phyloP scores from a whole-genome alignment of 2,797 vertebrate species.

The Semaprochilodus insignis region DNA sequence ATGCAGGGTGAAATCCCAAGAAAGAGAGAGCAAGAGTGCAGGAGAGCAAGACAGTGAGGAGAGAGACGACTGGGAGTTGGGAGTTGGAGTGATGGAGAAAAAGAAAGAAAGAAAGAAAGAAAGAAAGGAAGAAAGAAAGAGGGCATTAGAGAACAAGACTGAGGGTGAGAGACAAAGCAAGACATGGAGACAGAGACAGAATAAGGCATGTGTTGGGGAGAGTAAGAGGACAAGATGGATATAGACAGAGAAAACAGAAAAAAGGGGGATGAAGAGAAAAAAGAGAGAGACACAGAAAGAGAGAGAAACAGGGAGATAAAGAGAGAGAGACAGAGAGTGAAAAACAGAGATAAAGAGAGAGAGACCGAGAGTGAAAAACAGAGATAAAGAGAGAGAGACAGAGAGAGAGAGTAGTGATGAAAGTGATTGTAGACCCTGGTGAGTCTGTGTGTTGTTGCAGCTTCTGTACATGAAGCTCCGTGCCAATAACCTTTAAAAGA shows the following conservation, averaged over 20 bases:
- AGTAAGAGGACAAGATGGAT: not conserved
- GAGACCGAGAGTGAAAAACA: not conserved
- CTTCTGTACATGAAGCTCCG: not conserved
- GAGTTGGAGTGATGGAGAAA: too few relatives aligned
- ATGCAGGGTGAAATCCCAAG: too few relatives aligned
- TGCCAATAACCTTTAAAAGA: conserved; percentile 21
- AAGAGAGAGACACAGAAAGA: not conserved
- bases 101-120: too few relatives aligned
- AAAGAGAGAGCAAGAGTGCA: too few relatives aligned
- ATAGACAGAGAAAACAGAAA: not conserved
- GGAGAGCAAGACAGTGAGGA: too few relatives aligned
- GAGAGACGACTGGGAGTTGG: too few relatives aligned
- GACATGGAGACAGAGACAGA: not conserved
- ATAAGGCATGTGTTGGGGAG: not conserved
- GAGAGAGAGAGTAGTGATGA: not conserved
- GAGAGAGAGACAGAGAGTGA: not conserved
- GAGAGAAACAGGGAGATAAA: not conserved
- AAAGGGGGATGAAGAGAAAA: not conserved
- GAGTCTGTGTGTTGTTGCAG: conserved; percentile 7
- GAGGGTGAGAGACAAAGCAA: too few relatives aligned
- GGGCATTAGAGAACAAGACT: too few relatives aligned
- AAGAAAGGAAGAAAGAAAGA: too few relatives aligned
- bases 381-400: not conserved
- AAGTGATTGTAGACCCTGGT: not conserved
- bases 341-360: not conserved